Percentiles rank a stretch among this genome's conserved stretches.
Conservation (phyloP, 2,888 invertebrate species). For the Litoditis marina region DNA sequence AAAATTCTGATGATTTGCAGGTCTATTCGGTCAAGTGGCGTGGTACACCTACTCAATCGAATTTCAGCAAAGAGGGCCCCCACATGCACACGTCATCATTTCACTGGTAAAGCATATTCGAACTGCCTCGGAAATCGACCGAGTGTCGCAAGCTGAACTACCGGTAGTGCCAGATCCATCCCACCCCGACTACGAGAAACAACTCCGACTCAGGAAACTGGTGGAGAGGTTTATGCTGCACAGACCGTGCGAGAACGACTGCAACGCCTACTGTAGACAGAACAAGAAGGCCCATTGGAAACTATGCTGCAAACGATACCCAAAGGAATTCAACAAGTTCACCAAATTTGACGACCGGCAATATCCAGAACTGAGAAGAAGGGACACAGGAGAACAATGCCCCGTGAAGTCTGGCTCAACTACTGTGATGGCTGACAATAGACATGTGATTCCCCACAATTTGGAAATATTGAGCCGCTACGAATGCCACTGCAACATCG, state of each 20-base stretch:
- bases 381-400: neutral
- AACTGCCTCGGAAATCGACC: conserved; percentile 8
- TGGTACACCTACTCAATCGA: conserved; percentile 15
- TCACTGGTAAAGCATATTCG: neutral
- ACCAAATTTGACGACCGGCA: neutral
- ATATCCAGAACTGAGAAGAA: neutral
- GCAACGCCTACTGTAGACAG: neutral
- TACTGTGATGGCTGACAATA: neutral
- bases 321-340: neutral
- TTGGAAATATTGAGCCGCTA: neutral
- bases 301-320: conserved; percentile 8
- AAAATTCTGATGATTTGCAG: no score
- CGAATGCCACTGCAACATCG: conserved; percentile 11
- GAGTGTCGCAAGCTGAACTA: conserved; percentile 1
- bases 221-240: conserved; percentile 14
- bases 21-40: conserved; percentile 7
- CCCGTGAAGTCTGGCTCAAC: no score
- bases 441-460: conserved; percentile 14
- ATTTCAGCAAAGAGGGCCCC: conserved; percentile 20
- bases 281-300: conserved; percentile 9
- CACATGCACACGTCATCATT: conserved; percentile 12
- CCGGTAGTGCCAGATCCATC: neutral
- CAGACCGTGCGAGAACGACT: conserved; percentile 5
- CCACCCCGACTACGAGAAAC: neutral
- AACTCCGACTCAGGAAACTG: neutral